Evolutionary conservation across 2,888 invertebrate species (phyloP), one percentile per base, ranked within the genome.

Genomic region (Tryphoninae sp.): DNA sequence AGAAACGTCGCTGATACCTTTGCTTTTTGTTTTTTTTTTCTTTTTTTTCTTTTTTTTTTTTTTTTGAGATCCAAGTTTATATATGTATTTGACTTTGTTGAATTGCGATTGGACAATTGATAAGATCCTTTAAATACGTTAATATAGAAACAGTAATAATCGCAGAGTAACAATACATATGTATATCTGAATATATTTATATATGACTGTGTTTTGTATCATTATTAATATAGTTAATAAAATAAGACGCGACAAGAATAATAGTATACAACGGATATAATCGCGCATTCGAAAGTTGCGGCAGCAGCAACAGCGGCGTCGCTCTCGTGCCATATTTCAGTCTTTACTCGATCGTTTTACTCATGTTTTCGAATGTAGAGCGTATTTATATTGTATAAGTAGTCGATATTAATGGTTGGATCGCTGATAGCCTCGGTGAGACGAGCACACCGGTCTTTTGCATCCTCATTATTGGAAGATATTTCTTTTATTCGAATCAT

Each of bases 91-190:
- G 58, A 16, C 26, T 85, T 74, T 86, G 87, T 87, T 86, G 82
- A 89, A 88, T 86, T 88, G 87, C 87, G 87, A 89, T 88, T 87
- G 85, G 88, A 90, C 88, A 90, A 89, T 89, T 85, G 87, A 86
- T 87, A 87, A 89, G 86, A 90, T 86, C 84, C 85, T 85, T 80
- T 77, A 13, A 89, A 89, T 86, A 88, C 85, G 86, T 84, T 86
- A 86, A 87, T 86, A 81, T 86, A 89, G 86, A 89, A 90, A 90
- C 86, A 89, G 88, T 88, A 86, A 89, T 86, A 88, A 89, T 86
- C 84, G 84, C 87, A 88, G 86, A 88, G 84, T 88, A 89, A 87
- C 86, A 89, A 86, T 87, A 86, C 83, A 83, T 85, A 84, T 83
- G 80, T 85, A 85, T 85, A 86, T 86, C 87, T 78, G 64, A 82